Conservation (phyloP, 1,140 invertebrate genomes). For the Drosophila bifasciata region DNA sequence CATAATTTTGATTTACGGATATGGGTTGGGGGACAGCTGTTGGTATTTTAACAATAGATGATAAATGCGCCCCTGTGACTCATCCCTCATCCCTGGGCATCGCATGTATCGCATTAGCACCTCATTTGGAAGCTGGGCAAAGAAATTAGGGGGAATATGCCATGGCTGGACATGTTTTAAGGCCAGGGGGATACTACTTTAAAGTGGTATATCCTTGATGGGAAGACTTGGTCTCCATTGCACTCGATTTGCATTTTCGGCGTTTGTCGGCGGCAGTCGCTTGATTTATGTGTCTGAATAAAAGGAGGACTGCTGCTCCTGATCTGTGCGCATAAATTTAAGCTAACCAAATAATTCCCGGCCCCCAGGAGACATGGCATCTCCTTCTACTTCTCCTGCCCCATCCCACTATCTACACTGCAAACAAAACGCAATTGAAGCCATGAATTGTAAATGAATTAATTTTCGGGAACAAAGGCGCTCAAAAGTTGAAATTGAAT, state of each 20-base stretch:
- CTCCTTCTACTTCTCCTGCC: constrained; percentile 1
- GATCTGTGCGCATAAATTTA: constrained; percentile 66
- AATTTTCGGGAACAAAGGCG: constrained; percentile 55
- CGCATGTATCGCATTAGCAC: constrained; percentile 63
- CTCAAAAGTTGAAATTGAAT: constrained; percentile 73
- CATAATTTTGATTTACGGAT: constrained; percentile 71
- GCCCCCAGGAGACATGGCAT: constrained; percentile 55
- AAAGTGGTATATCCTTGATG: not conserved
- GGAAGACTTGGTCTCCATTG: constrained; percentile 9
- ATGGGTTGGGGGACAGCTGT: constrained; percentile 49
- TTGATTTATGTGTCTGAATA: constrained; percentile 59
- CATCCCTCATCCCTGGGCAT: constrained; percentile 35
- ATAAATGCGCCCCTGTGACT: constrained; percentile 24
- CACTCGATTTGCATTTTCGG: constrained; percentile 72
- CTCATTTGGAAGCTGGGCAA: constrained; percentile 53
- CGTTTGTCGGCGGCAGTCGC: constrained; percentile 60
- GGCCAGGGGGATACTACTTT: constrained; percentile 10
- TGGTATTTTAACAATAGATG: constrained; percentile 54
- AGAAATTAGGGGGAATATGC: constrained; percentile 22
- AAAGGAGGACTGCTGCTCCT: constrained; percentile 25
- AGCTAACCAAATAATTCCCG: constrained; percentile 73
- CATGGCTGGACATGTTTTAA: constrained; percentile 44
- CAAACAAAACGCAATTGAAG: constrained; percentile 74
- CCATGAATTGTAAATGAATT: constrained; percentile 80
- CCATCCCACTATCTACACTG: constrained; percentile 8